A percentile compares a stretch with the other conserved stretches of the same genome.
Evolutionary conservation across 2,113 vertebrate genomes (phyloP).

Genomic region (Gallinago media): DNA sequence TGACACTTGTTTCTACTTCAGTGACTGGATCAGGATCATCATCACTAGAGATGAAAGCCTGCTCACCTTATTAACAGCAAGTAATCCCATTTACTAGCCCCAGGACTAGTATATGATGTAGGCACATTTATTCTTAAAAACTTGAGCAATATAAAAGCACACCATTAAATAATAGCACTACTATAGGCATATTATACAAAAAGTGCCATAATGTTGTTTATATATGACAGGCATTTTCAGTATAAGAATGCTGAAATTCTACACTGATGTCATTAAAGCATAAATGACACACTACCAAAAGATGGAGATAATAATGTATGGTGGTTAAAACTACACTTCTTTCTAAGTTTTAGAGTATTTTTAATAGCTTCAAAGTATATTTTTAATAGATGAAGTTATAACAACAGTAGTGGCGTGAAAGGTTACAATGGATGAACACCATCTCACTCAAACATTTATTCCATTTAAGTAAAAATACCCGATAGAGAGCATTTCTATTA

Average conservation of each 20-base stretch:
- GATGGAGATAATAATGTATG: constrained; percentile 61
- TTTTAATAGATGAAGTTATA: constrained; percentile 74
- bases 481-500: constrained; percentile 78
- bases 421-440: constrained; percentile 75
- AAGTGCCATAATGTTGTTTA: constrained; percentile 75
- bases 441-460: constrained; percentile 76
- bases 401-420: constrained; percentile 72
- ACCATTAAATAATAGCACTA: constrained; percentile 65
- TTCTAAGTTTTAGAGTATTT: constrained; percentile 71
- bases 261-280: constrained; percentile 65
- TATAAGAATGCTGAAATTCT: constrained; percentile 74
- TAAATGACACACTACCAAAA: constrained; percentile 62
- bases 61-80: neutral
- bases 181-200: constrained; percentile 68
- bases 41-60: neutral
- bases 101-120: neutral
- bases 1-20: neutral
- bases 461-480: constrained; percentile 80
- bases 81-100: neutral
- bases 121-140: constrained; percentile 68
- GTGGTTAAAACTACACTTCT: constrained; percentile 64
- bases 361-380: constrained; percentile 58
- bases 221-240: constrained; percentile 75
- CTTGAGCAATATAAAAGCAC: constrained; percentile 60
- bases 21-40: neutral